phyloP scores from a whole-genome alignment of 1,140 invertebrate species.

The Pseudoatta argentina region DNA sequence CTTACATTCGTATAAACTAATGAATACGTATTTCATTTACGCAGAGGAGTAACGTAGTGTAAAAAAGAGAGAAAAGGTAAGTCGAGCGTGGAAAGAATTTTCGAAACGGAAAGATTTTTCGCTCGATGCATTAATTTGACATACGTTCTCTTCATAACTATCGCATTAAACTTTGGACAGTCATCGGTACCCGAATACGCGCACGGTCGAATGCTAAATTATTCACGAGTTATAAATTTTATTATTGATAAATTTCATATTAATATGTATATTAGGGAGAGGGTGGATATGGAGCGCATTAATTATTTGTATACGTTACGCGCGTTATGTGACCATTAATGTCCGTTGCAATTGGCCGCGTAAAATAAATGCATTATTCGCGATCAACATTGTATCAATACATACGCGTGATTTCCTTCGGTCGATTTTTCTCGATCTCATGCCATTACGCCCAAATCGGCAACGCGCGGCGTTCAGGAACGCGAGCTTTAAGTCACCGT shows the following conservation, averaged over 20 bases:
- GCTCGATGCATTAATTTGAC: slow-evolving; percentile 25
- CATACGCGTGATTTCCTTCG: neutral
- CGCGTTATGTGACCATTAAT: slow-evolving; percentile 35
- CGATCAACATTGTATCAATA: slow-evolving; percentile 32
- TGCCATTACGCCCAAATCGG: neutral
- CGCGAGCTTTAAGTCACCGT: neutral
- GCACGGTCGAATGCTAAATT: slow-evolving; percentile 39
- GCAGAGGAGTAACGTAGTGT: neutral
- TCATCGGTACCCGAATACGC: neutral
- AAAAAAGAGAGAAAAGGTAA: neutral
- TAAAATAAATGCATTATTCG: slow-evolving; percentile 54
- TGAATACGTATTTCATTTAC: slow-evolving; percentile 32
- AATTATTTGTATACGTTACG: slow-evolving; percentile 52
- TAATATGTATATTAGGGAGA: slow-evolving; percentile 49
- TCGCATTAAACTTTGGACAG: slow-evolving; percentile 19
- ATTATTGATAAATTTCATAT: slow-evolving; percentile 61
- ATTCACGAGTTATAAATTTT: slow-evolving; percentile 57
- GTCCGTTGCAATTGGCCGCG: slow-evolving; percentile 44
- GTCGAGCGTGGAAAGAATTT: slow-evolving; percentile 1
- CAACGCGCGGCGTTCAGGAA: neutral
- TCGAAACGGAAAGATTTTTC: slow-evolving; percentile 1
- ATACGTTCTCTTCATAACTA: neutral
- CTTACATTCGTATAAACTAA: slow-evolving; percentile 28
- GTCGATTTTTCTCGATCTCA: neutral
- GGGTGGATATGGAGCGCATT: slow-evolving; percentile 18